Percentiles rank a stretch among this genome's conserved stretches.
phyloP scores from a whole-genome alignment of 2,113 vertebrate species.

The Amblyornis subalaris region DNA sequence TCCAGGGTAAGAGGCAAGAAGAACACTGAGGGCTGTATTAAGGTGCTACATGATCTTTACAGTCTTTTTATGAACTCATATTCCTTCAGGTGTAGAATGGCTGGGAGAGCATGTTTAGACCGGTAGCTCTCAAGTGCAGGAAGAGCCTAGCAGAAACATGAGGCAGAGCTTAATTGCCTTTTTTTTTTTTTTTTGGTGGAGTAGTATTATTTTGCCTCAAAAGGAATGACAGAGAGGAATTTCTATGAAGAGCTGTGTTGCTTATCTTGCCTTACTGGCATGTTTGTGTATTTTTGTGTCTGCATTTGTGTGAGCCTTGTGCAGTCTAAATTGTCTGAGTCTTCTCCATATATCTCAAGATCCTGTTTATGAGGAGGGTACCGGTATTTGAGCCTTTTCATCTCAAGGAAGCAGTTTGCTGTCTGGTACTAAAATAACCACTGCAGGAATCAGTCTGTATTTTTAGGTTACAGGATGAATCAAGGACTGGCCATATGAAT shows the following conservation, averaged over 20 bases:
- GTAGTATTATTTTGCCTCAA: neutral
- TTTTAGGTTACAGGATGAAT: constrained; percentile 71
- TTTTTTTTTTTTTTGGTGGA: neutral
- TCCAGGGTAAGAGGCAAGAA: neutral
- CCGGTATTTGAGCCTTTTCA: constrained; percentile 56
- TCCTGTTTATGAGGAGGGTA: constrained; percentile 62
- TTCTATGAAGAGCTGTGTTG: neutral
- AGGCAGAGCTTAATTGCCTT: neutral
- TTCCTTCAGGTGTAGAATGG: neutral
- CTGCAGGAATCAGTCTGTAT: constrained; percentile 62
- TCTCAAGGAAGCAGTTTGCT: constrained; percentile 70
- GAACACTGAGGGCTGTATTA: neutral
- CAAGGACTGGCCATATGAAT: neutral
- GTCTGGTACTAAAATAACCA: constrained; percentile 61
- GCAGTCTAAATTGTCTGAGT: constrained; percentile 39
- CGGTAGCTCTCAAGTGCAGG: neutral
- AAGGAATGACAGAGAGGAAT: neutral
- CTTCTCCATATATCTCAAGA: constrained; percentile 38
- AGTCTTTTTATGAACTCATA: neutral
- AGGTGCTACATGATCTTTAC: neutral
- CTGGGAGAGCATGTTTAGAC: constrained; percentile 13
- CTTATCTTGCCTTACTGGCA: neutral
- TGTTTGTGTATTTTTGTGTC: constrained; percentile 12
- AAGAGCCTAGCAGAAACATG: neutral
- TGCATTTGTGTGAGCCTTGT: neutral